These are phyloP conservation scores for Mastomys natalensis DNA, from an alignment of 2,113 vertebrate species.

Conservation along the genomic window DNA sequence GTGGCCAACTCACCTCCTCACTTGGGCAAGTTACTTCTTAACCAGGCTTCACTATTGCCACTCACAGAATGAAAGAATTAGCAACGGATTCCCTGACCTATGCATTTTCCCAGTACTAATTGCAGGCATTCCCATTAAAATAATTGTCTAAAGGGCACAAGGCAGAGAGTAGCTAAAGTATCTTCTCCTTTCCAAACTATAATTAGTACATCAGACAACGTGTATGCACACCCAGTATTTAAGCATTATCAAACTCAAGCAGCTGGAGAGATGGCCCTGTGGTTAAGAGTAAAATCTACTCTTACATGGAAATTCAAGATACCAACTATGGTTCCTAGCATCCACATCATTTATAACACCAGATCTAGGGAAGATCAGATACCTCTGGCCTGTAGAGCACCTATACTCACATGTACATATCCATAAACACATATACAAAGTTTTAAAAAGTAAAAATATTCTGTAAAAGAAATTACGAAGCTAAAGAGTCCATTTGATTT, in stretches of 20 bases:
- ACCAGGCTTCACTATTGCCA: background rate
- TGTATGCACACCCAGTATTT: background rate
- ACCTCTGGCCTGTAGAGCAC: background rate
- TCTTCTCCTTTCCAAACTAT: background rate
- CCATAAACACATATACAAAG: too few relatives aligned
- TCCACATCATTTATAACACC: background rate
- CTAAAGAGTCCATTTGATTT: too few relatives aligned
- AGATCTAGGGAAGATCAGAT: background rate
- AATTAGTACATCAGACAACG: background rate
- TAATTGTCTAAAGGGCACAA: background rate
- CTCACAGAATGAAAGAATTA: background rate
- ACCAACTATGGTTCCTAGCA: background rate
- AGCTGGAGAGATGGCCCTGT: background rate
- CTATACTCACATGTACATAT: background rate
- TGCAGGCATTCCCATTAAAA: background rate
- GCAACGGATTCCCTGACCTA: background rate
- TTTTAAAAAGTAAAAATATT: background rate
- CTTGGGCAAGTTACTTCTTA: background rate
- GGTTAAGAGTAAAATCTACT: too few relatives aligned
- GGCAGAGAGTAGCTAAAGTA: background rate
- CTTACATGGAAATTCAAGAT: background rate
- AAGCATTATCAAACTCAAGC: background rate
- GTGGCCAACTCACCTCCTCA: too few relatives aligned
- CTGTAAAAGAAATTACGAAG: too few relatives aligned
- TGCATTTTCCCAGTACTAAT: background rate